Base-by-base conservation (phyloP, 2,888 invertebrate genomes). In the Drosophila rellima region DNA sequence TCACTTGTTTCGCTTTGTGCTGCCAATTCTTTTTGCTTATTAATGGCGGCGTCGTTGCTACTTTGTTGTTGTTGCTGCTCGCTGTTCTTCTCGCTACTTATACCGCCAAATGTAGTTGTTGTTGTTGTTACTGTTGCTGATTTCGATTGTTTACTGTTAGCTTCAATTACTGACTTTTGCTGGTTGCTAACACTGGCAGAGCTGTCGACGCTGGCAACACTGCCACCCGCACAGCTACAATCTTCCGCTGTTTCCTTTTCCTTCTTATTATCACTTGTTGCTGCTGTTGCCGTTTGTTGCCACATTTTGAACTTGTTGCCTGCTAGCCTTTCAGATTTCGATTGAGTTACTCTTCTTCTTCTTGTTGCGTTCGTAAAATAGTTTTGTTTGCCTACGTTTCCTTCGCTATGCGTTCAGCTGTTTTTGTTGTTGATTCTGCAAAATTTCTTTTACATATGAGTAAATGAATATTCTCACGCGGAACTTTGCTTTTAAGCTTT, bases 291-390 rank as follows among this genome's bases (percentile, higher is more conserved):
- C 71, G 75, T 89, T 91, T 87, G 82, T 73, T 84, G 88, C 91
- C 88, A 91, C 91, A 91, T 91, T 90, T 91, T 91, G 88, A 69
- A 60, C 81, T 86, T 77, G 69, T 82, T 85, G 82, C 76, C 74
- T 69, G 64, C 48, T 70, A 66, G 70, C 60, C 23, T 62, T 62
- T 75, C n/a, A 40, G 26, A n/a, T 51, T 61, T 61, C 40, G 17
- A 62, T 71, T 56, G 62, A 65, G 60, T 67, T 72, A 62, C 45
- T 64, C 47, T 66, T 31, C 59, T 74, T 64, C 54, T 54, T 56
- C 35, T 59, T 54, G 33, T 40, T 60, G 35, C 51, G 51, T 47
- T 39, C 60, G 26, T 64, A 56, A 44, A 59, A 59, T 50, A 31
- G 64, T 45, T 37, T 29, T 51, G 7, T 18, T 15, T 33, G 47